Percentiles rank a stretch among this genome's conserved stretches.
phyloP scores from a whole-genome alignment of 1,140 invertebrate genomes.

The Zaprionus camerounensis region DNA sequence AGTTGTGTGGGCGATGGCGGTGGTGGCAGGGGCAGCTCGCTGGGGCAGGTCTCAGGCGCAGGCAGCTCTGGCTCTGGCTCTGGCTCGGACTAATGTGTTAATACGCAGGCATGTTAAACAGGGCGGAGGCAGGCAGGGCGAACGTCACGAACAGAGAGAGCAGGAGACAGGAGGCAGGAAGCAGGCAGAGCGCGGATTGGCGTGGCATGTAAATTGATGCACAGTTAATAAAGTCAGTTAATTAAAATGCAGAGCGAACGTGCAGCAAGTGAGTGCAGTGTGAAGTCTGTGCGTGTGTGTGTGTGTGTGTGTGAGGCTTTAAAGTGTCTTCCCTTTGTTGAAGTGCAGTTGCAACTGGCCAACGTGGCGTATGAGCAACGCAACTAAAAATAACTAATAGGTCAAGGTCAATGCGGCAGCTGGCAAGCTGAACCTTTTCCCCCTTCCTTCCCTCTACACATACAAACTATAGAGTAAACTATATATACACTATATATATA shows the following conservation, averaged over 20 bases:
- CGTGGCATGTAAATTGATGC: slow-evolving; percentile 42
- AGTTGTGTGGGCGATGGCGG: slow-evolving; percentile 79
- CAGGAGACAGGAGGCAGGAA: slow-evolving; percentile 11
- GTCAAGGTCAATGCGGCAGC: slow-evolving; percentile 66
- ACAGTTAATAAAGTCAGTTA: slow-evolving; percentile 73
- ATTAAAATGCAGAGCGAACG: slow-evolving; percentile 56
- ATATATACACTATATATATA: not conserved
- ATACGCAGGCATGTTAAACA: slow-evolving; percentile 58
- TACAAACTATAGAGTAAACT: not conserved
- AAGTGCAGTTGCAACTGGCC: slow-evolving; percentile 15
- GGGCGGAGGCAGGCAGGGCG: slow-evolving; percentile 15
- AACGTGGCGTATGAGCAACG: slow-evolving; percentile 32
- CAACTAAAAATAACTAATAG: slow-evolving; percentile 68
- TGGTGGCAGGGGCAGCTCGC: slow-evolving; percentile 73
- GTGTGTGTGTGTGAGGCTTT: slow-evolving; percentile 17
- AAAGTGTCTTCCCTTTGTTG: slow-evolving; percentile 15
- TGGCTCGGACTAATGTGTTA: slow-evolving; percentile 65
- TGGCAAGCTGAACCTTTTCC: slow-evolving; percentile 32
- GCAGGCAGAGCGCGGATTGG: slow-evolving; percentile 12
- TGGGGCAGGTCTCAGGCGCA: slow-evolving; percentile 30
- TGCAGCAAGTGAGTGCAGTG: slow-evolving; percentile 9
- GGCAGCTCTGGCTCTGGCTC: slow-evolving; percentile 15
- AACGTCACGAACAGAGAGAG: not conserved
- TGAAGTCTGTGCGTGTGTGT: slow-evolving; percentile 15
- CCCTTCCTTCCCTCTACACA: not conserved